Evolutionary conservation across 2,888 invertebrate species (phyloP).

Genomic region (Priocnemis perturbator): DNA sequence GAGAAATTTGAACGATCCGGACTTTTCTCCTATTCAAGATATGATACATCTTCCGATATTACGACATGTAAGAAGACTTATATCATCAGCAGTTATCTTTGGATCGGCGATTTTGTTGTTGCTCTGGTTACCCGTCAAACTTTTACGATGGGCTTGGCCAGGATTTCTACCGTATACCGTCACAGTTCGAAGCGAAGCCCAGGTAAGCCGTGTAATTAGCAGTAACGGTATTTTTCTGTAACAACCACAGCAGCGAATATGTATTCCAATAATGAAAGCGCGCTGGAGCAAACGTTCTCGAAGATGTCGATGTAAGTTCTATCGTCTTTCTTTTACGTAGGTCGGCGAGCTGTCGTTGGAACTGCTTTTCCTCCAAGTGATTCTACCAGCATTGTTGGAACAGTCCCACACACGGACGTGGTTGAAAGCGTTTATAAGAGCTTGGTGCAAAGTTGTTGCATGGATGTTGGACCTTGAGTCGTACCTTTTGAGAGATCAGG

Average conservation of each 20-base stretch:
- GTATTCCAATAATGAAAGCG: too few relatives aligned
- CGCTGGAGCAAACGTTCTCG: too few relatives aligned
- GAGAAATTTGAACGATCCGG: constrained; percentile 98
- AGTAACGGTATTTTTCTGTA: too few relatives aligned
- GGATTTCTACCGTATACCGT: constrained; percentile 97
- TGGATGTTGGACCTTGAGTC: constrained; percentile 91
- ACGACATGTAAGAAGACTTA: constrained; percentile 91
- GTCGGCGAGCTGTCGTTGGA: constrained; percentile 97
- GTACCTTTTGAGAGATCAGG: constrained; percentile 88
- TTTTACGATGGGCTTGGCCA: constrained; percentile 88
- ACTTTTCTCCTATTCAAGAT: constrained; percentile 99
- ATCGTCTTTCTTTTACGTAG: constrained; percentile 60
- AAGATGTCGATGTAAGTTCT: not conserved
- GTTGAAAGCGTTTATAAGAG: constrained; percentile 91
- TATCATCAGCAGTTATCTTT: constrained; percentile 96
- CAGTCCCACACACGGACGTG: constrained; percentile 97
- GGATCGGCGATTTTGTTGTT: constrained; percentile 96
- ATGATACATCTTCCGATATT: constrained; percentile 98
- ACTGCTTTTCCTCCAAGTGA: constrained; percentile 92
- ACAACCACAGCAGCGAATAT: too few relatives aligned
- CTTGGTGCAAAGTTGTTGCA: constrained; percentile 91
- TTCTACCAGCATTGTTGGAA: constrained; percentile 95
- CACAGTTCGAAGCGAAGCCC: constrained; percentile 87
- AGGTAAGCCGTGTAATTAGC: constrained; percentile 75
- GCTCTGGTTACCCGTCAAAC: constrained; percentile 95